Evolutionary conservation across 2,797 vertebrate species (phyloP), one percentile per base, ranked within the genome.

Genomic region (Gorsachius magnificus): DNA sequence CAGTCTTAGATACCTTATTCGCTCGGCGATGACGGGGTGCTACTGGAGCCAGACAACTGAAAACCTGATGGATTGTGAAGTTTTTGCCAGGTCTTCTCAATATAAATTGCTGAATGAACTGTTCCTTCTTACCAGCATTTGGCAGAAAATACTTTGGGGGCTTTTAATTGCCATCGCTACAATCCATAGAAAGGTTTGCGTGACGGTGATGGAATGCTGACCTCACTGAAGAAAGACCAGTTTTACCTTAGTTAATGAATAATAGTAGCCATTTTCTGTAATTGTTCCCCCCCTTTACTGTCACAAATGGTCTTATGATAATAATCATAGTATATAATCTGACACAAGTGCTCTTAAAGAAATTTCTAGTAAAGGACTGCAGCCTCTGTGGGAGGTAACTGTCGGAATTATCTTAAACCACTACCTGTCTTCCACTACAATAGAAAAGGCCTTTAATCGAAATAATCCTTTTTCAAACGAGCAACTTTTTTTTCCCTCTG

Each of bases 381-480:
- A 96, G 97, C 96, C 98, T 98, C 98, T 94, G 97, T 98, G 96
- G 98, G 97, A 98, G 98, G 97, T 98, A 98, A 98, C 98, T 98
- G 96, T 98, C 74, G 69, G 97, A 98, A 98, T 98, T 98, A 98
- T 98, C 97, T 98, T 98, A 98, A 98, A 98, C 97, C 97, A 98
- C 98, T 98, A 98, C 98, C 97, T 98, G 98, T 98, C 97, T 98
- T 97, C 97, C 90, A 97, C 97, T 97, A 98, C 97, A 98, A 98
- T 98, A 97, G 97, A 97, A 98, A 98, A 98, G 98, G 97, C 98
- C 98, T 98, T 98, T 98, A 98, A 98, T 98, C 97, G 96, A 98
- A 98, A 98, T 98, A 98, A 98, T 98, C 97, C 97, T 98, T 98
- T 97, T 96, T 91, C 96, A 98, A 98, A 98, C 97, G 97, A 98